Evolutionary conservation across 2,888 invertebrate species (phyloP).

Genomic region (Drosophila gaucha): DNA sequence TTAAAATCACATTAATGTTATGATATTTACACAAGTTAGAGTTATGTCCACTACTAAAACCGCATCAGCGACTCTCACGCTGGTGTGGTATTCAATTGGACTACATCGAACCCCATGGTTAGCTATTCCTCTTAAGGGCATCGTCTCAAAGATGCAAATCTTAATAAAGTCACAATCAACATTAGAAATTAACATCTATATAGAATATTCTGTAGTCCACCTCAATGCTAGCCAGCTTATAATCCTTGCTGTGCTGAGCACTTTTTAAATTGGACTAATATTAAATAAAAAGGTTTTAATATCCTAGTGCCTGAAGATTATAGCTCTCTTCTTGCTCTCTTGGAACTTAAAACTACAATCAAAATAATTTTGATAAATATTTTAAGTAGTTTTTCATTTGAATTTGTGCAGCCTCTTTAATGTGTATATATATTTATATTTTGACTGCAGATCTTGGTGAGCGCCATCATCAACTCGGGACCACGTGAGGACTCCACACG

Average conservation of each 20-base stretch:
- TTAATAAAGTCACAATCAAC: constrained; percentile 70
- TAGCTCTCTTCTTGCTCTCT: constrained; percentile 50
- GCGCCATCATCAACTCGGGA: constrained; percentile 99
- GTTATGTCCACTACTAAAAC: constrained; percentile 62
- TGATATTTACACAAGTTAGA: neutral
- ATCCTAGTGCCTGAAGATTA: constrained; percentile 61
- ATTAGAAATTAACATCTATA: neutral
- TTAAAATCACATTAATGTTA: constrained; percentile 31
- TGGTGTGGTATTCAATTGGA: constrained; percentile 73
- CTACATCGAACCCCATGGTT: constrained; percentile 64
- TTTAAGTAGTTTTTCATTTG: neutral
- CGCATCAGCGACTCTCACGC: constrained; percentile 36
- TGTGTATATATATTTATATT: neutral
- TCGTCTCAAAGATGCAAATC: constrained; percentile 68
- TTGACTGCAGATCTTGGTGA: constrained; percentile 90
- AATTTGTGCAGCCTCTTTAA: neutral
- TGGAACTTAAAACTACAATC: constrained; percentile 65
- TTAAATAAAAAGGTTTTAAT: constrained; percentile 43
- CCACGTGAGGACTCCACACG: constrained; percentile 99
- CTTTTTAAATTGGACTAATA: constrained; percentile 39
- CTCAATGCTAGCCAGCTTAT: constrained; percentile 34
- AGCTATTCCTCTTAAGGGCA: constrained; percentile 80
- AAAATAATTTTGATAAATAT: neutral
- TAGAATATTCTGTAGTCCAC: constrained; percentile 26
- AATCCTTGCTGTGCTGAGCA: constrained; percentile 23